Base-by-base conservation (phyloP, 2,888 invertebrate species). In the Lottia gigantea region DNA sequence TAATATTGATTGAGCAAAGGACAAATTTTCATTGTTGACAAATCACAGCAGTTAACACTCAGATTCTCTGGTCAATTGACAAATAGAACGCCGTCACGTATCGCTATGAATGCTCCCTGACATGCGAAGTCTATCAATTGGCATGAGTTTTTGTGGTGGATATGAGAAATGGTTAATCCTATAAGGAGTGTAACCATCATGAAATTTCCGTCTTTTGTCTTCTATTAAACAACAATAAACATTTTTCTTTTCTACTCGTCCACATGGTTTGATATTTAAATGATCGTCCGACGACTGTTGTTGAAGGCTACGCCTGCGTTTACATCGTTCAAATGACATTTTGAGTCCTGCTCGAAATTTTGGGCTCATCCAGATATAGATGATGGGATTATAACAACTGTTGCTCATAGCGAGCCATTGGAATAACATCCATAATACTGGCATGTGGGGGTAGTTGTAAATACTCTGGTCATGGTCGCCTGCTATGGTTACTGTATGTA, bases 331-430 rank as follows among this genome's bases (percentile, higher is more conserved):
- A 19, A 80, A 64, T 0, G 80, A 75, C 45, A 79, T 67, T 23
- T 74, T 68, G 0, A 82, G 73, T 11, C 81, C 81, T 12, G 78
- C 68, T 55, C 80, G 68, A 67, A 80, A 82, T 67, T 82, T 82
- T 15, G 81, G 80, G 63, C 80, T 81, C 78, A 81, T 79, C 77
- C 78, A 79, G 25, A 80, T 71, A 62, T 81, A 81, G 14, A 81
- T 81, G 11, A 81, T 72, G 7, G 81, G 81, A 61, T 81, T 81
- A 46, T 79, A 79, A 62, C 80, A 80, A 49, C 78, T 79, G 74
- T 80, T 81, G 63, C 79, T 79, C 80, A 81, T 80, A 4, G 80
- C 78, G 11, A 82, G 67, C 82, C 82, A 82, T 62, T 82, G 82
- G 62, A 73, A 79, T 61, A 77, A 75, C 23, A 80, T 69, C 82